Evolutionary conservation across 2,797 vertebrate genomes (phyloP).

Genomic region (Dromococcyx pavoninus): DNA sequence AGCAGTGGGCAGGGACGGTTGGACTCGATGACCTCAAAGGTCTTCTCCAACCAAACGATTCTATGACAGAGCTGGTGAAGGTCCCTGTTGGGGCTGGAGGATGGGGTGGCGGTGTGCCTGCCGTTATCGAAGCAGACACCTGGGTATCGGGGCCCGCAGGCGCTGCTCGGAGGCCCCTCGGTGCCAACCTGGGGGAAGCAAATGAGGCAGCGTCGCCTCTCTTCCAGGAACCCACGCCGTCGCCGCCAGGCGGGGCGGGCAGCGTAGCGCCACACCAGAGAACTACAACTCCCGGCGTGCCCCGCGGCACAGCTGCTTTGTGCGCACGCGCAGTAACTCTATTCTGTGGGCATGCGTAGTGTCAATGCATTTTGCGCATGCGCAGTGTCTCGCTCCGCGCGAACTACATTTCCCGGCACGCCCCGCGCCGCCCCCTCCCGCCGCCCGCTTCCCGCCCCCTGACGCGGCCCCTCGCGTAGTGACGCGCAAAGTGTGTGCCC

Average conservation of each 20-base stretch:
- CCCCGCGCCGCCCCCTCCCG: rapidly evolving
- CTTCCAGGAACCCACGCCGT: no score
- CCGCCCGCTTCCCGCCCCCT: not conserved
- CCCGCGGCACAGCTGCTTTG: no score
- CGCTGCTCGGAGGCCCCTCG: not conserved
- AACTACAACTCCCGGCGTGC: slow-evolving; percentile 52
- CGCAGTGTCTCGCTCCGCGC: rapidly evolving
- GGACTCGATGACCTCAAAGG: no score
- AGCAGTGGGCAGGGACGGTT: no score
- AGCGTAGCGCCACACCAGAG: rapidly evolving
- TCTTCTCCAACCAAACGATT: no score
- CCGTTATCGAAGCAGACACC: not conserved
- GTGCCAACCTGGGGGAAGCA: not conserved
- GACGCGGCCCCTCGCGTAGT: slow-evolving; percentile 35
- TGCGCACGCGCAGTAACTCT: not conserved
- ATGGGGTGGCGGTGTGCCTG: not conserved
- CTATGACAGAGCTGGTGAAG: not conserved
- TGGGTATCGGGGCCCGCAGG: not conserved
- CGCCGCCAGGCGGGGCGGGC: rapidly evolving
- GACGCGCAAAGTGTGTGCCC: slow-evolving; percentile 79
- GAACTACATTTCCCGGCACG: slow-evolving; percentile 57
- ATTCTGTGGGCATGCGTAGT: no score
- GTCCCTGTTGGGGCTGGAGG: not conserved
- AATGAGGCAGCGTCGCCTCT: not conserved
- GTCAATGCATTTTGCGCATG: no score